Evolutionary conservation across 2,797 vertebrate species (phyloP).

Genomic region (Bothrops alternatus): DNA sequence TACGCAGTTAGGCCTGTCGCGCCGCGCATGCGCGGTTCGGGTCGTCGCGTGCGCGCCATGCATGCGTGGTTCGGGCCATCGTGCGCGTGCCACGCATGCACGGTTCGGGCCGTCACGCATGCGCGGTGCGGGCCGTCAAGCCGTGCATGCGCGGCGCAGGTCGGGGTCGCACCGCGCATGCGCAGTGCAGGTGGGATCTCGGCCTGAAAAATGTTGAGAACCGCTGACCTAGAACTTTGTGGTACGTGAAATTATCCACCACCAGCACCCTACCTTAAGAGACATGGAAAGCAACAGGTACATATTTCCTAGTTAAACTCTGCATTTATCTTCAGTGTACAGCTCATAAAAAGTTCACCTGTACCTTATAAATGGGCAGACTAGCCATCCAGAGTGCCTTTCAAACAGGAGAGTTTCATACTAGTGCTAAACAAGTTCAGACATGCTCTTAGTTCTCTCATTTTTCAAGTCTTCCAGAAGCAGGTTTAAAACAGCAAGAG

Average conservation of each 20-base stretch:
- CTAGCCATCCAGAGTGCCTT: slow-evolving; percentile 12
- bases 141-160: too few species aligned
- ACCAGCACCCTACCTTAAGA: not conserved
- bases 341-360: slow-evolving; percentile 18
- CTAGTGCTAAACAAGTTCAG: slow-evolving; percentile 9
- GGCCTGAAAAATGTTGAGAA: too few species aligned
- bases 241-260: not conserved
- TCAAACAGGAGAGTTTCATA: slow-evolving; percentile 16
- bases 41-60: too few species aligned
- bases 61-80: too few species aligned
- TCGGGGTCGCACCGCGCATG: too few species aligned
- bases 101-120: too few species aligned
- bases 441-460: not conserved
- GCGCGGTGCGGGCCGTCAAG: too few species aligned
- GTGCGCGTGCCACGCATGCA: too few species aligned
- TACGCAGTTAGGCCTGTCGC: too few species aligned
- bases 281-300: slow-evolving; percentile 18
- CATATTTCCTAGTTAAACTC: slow-evolving; percentile 30
- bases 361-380: slow-evolving; percentile 5
- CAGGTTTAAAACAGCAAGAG: not conserved
- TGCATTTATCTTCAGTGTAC: slow-evolving; percentile 17
- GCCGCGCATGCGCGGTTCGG: too few species aligned
- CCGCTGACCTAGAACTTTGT: not conserved
- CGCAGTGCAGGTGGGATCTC: too few species aligned
- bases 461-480: slow-evolving; percentile 6